These are phyloP conservation scores for Halichoerus grypus DNA, from an alignment of 2,113 vertebrate genomes.

Conservation along the genomic window DNA sequence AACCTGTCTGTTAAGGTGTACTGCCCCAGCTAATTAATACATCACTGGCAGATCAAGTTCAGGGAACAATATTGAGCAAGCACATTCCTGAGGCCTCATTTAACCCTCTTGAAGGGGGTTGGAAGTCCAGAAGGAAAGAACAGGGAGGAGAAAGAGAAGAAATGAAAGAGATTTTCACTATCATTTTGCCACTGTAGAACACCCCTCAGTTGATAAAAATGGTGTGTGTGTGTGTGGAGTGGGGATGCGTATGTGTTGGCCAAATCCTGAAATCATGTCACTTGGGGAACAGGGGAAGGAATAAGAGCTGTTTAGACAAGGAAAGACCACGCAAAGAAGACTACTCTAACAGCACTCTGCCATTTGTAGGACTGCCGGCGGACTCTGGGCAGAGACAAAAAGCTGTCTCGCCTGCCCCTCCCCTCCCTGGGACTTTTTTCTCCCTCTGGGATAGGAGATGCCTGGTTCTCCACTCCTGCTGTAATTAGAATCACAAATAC, in stretches of 20 bases:
- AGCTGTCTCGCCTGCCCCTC: not conserved
- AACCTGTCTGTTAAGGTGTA: conserved; percentile 83
- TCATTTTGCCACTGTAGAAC: not conserved
- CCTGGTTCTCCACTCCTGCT: not conserved
- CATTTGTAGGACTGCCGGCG: not conserved
- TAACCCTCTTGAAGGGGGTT: conserved; percentile 45
- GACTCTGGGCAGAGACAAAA: not conserved
- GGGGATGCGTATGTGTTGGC: not conserved
- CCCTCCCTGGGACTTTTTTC: not conserved
- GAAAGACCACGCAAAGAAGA: not conserved
- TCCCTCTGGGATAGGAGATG: not conserved
- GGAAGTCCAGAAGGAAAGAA: not conserved
- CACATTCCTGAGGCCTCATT: conserved; percentile 75
- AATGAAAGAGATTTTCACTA: not conserved
- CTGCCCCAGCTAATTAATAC: conserved; percentile 82
- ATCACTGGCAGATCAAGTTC: conserved; percentile 70
- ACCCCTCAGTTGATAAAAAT: not conserved
- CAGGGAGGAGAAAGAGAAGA: not conserved
- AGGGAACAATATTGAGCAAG: conserved; percentile 66
- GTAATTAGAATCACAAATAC: not conserved
- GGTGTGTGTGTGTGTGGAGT: no score
- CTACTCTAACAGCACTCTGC: not conserved
- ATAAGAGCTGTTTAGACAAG: not conserved
- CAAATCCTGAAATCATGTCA: not conserved
- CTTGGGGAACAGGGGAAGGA: not conserved